Percentiles rank a stretch among this genome's conserved stretches.
phyloP scores from a whole-genome alignment of 1,140 invertebrate species.

The Drosophila lacteicornis region DNA sequence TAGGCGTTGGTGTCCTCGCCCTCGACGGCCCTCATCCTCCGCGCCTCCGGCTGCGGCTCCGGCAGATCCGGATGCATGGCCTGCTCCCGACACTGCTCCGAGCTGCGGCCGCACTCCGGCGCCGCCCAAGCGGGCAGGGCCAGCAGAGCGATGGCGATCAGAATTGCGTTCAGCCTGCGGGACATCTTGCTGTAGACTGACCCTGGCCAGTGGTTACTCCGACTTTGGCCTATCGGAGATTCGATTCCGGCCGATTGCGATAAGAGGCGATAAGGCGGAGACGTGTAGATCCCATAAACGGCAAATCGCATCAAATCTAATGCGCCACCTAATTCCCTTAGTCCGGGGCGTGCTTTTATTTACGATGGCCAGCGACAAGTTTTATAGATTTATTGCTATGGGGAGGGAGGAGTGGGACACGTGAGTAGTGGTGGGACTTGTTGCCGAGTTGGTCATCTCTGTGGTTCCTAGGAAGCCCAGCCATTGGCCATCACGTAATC shows the following conservation, averaged over 20 bases:
- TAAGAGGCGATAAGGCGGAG: constrained; percentile 52
- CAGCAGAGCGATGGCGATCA: constrained; percentile 42
- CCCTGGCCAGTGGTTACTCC: constrained; percentile 1
- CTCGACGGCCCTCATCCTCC: constrained; percentile 14
- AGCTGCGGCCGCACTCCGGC: constrained; percentile 55
- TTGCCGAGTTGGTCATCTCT: constrained; percentile 29
- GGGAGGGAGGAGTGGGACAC: constrained; percentile 27
- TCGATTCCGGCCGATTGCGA: constrained; percentile 47
- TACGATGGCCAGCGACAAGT: constrained; percentile 52
- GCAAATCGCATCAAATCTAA: constrained; percentile 58
- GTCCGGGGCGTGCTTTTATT: constrained; percentile 55
- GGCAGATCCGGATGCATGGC: constrained; percentile 69
- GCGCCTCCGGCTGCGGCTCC: constrained; percentile 10
- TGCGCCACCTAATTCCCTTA: constrained; percentile 41
- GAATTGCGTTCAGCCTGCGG: constrained; percentile 40
- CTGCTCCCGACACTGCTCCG: constrained; percentile 62
- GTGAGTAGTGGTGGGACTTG: constrained; percentile 43
- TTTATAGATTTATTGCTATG: constrained; percentile 67
- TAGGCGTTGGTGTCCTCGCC: constrained; percentile 73
- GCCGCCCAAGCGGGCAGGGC: constrained; percentile 35
- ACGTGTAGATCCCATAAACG: constrained; percentile 42
- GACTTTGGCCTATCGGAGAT: constrained; percentile 25
- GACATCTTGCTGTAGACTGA: constrained; percentile 67
- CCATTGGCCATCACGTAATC: constrained; percentile 55
- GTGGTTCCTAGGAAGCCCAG: background rate